Evolutionary conservation across 1,140 invertebrate genomes (phyloP).

Genomic region (Hycleus cichorii): DNA sequence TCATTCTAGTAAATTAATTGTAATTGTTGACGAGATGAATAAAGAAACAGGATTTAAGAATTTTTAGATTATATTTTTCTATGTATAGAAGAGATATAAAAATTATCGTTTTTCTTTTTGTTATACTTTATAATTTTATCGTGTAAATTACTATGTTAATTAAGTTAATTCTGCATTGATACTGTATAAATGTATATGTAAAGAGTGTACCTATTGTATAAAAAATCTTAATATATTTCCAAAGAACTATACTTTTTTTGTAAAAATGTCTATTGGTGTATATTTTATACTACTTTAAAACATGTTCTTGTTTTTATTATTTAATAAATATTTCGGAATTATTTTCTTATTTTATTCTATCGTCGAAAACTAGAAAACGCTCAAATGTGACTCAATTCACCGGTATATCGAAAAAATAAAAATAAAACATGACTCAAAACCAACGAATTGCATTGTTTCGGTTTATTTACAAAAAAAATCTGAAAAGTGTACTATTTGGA

Average conservation of each 20-base stretch:
- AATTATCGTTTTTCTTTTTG: conserved; percentile 26
- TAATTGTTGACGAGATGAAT: too few relatives aligned
- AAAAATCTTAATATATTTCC: conserved; percentile 33
- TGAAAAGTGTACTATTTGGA: too few relatives aligned
- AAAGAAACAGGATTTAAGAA: too few relatives aligned
- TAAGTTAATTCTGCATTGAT: conserved; percentile 20
- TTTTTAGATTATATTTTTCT: conserved; percentile 31
- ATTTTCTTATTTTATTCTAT: neutral
- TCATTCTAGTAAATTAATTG: conserved; percentile 10
- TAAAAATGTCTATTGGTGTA: conserved; percentile 32
- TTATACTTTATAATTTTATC: conserved; percentile 33
- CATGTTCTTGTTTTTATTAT: conserved; percentile 33
- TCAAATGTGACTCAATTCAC: too few relatives aligned
- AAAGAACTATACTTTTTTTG: conserved; percentile 31
- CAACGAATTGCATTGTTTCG: too few relatives aligned
- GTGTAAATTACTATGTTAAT: conserved; percentile 27
- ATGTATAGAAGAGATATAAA: conserved; percentile 13
- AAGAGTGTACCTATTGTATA: conserved; percentile 29
- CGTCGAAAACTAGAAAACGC: too few relatives aligned
- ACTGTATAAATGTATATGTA: conserved; percentile 29
- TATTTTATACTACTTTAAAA: conserved; percentile 35
- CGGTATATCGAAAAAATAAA: neutral
- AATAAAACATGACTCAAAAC: too few relatives aligned
- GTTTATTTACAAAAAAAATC: too few relatives aligned
- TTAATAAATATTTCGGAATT: conserved; percentile 30